A percentile compares a stretch with the other conserved stretches of the same genome.
phyloP scores from a whole-genome alignment of 30 jellyfish, hydroid and myxozoan genomes.

The Catostylus mosaicus region DNA sequence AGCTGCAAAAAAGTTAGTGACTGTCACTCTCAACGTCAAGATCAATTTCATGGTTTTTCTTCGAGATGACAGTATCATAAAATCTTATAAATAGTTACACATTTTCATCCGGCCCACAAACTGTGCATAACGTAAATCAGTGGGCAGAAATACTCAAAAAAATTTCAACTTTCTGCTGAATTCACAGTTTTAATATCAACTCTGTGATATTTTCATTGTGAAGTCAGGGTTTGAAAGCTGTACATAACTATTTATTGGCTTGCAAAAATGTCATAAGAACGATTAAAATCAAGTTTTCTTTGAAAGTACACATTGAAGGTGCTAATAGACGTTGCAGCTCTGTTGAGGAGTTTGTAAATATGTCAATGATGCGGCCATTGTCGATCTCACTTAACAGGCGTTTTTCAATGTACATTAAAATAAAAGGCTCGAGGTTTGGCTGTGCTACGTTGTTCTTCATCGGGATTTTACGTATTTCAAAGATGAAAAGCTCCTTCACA shows the following conservation, averaged over 20 bases:
- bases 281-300: not conserved
- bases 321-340: slow-evolving; percentile 10
- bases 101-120: slow-evolving; percentile 9
- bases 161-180: not conserved
- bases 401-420: not conserved
- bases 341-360: slow-evolving; percentile 6
- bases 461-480: slow-evolving; percentile 4
- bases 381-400: not conserved
- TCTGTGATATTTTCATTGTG: not conserved
- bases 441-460: slow-evolving; percentile 9
- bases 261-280: not conserved
- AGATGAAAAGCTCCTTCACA: slow-evolving; percentile 27
- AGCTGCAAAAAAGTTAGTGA: too few species aligned
- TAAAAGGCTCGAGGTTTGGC: not conserved
- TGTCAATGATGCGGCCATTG: not conserved
- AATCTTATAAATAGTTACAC: too few species aligned
- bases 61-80: too few species aligned
- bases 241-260: slow-evolving; percentile 5
- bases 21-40: too few species aligned
- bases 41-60: too few species aligned
- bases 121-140: not conserved
- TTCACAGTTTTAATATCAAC: not conserved
- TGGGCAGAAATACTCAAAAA: too few species aligned
- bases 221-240: slow-evolving; percentile 8
- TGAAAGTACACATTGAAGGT: not conserved